These are phyloP conservation scores for Dascillus cervinus DNA, from an alignment of 2,888 invertebrate species.

Conservation along the genomic window DNA sequence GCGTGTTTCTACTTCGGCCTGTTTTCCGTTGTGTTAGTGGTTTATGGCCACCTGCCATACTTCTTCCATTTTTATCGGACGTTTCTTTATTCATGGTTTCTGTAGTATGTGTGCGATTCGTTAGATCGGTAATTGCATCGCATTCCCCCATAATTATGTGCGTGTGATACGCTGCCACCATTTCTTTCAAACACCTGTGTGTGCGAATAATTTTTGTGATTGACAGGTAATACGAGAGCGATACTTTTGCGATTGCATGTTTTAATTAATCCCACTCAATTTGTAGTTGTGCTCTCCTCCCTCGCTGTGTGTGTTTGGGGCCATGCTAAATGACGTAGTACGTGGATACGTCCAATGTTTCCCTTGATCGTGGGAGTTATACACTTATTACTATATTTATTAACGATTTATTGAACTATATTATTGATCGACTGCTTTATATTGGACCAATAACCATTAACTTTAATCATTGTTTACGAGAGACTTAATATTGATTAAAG, in stretches of 20 bases:
- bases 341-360: constrained; percentile 10
- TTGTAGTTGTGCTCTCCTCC: constrained; percentile 16
- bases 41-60: no score
- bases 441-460: constrained; percentile 30
- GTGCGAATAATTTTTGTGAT: constrained; percentile 6
- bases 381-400: no score
- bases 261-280: constrained; percentile 12
- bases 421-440: constrained; percentile 24
- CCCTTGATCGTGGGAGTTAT: constrained; percentile 21
- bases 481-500: constrained; percentile 32
- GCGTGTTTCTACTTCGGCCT: no score
- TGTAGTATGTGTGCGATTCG: no score
- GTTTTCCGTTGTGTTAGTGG: no score
- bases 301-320: no score
- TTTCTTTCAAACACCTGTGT: constrained; percentile 8
- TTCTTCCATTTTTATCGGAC: no score
- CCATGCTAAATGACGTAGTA: constrained; percentile 12
- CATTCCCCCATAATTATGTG: constrained; percentile 4
- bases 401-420: constrained; percentile 25
- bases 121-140: no score
- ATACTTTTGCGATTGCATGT: constrained; percentile 12
- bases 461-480: constrained; percentile 32
- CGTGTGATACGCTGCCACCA: constrained; percentile 3
- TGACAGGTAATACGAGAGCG: constrained; percentile 12
- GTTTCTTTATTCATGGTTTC: no score